Evolutionary conservation across 2,888 invertebrate species (phyloP).

Genomic region (Eilema depressum): DNA sequence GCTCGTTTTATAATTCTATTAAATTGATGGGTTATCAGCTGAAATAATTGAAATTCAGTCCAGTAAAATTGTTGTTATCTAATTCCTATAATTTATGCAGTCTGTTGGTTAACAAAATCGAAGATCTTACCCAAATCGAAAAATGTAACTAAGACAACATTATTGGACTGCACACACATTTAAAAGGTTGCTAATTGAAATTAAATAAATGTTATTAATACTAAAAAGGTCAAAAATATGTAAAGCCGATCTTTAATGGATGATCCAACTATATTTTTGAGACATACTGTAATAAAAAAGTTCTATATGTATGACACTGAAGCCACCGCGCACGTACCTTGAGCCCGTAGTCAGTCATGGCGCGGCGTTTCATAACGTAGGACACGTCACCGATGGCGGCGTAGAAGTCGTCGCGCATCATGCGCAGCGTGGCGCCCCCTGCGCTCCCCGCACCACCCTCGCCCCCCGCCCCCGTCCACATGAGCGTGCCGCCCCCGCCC

Average conservation of each 20-base stretch:
- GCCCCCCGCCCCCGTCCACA: slow-evolving; percentile 89
- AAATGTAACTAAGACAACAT: not conserved
- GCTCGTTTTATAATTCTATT: not conserved
- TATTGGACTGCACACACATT: not conserved
- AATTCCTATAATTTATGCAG: not conserved
- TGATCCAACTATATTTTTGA: not conserved
- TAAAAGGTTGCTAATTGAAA: not conserved
- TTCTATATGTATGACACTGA: too few relatives aligned
- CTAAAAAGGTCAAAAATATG: not conserved
- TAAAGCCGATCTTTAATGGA: not conserved
- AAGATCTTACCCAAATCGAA: not conserved
- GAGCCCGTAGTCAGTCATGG: slow-evolving; percentile 92
- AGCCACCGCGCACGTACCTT: slow-evolving; percentile 84
- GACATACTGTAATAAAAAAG: not conserved
- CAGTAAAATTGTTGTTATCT: not conserved
- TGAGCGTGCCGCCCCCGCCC: slow-evolving; percentile 89
- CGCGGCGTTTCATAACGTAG: slow-evolving; percentile 90
- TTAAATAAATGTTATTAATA: not conserved
- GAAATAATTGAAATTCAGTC: not conserved
- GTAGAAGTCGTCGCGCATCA: slow-evolving; percentile 76
- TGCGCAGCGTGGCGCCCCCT: slow-evolving; percentile 79
- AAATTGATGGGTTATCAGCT: not conserved
- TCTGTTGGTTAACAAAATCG: not conserved
- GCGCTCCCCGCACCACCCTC: slow-evolving; percentile 58
- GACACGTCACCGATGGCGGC: slow-evolving; percentile 90